Evolutionary conservation across 2,113 vertebrate genomes (phyloP), one percentile per base, ranked within the genome.

Genomic region (rabbit (Oryctolagus cuniculus)): DNA sequence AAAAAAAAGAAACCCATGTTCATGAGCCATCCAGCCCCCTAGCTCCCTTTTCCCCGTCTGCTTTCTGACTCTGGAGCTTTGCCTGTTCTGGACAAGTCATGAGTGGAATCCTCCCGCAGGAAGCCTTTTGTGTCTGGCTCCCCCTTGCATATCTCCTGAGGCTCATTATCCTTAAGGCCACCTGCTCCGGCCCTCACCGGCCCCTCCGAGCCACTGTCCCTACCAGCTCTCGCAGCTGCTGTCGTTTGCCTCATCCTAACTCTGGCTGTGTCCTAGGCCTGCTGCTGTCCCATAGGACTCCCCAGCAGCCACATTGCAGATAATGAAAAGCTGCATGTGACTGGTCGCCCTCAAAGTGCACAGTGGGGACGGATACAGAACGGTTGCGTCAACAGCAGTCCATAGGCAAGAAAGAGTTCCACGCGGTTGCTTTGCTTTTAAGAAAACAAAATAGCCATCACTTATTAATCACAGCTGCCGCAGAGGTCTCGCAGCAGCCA

Each of bases 241-340:
- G 25, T 75, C 13, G 58, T 36, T n/a, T 12, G 3, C n/a, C 44
- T 73, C 49, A 1, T 58, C 86, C 36, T 2, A 29, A 29, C 6
- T 38, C 70, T 36, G 63, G 29, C 36, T 34, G 2, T 21, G 53
- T 31, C 44, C 11, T 6, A 11, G 29, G 17, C 66, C 25, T 31
- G 9, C 38, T 0, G 7, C 64, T 17, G 31, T 34, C 22, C 55
- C 5, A 29, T 5, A 6, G 0, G 5, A 5, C 85, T 7, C 36
- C 58, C 29, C 51, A 29, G 38, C 5, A 74, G 55, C 44, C 22
- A 44, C 22, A 34, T 11, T 10, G 22, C 34, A 55, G 5, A 38
- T n/a, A n/a, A n/a, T 51, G 64, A 70, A 49, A 87, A 87, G 25
- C 69, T 44, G 2, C 19, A 16, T 15, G 44, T 64, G 19, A 17